These are phyloP conservation scores for Orussus abietinus DNA, from an alignment of 1,140 invertebrate species.

Conservation along the genomic window DNA sequence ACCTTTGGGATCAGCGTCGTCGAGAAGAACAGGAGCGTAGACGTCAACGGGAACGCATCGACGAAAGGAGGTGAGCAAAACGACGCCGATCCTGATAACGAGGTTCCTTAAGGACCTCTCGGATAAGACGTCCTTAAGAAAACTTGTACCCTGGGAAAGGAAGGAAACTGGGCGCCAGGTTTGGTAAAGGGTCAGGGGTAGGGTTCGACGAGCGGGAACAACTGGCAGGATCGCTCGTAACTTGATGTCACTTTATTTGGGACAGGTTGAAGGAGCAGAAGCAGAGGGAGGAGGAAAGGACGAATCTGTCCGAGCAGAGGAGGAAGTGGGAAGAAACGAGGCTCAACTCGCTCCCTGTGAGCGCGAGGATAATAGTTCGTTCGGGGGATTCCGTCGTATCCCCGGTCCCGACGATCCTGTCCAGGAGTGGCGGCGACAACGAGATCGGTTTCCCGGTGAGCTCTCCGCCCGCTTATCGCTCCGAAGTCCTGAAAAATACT, in stretches of 20 bases:
- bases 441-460: slow-evolving; percentile 35
- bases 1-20: too few species aligned
- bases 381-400: slow-evolving; percentile 7
- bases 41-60: too few species aligned
- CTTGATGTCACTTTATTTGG: slow-evolving; percentile 5
- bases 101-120: too few species aligned
- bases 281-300: slow-evolving; percentile 12
- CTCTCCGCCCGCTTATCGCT: too few species aligned
- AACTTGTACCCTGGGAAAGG: slow-evolving; percentile 10
- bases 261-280: slow-evolving; percentile 6
- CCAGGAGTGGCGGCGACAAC: slow-evolving; percentile 17
- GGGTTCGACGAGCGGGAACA: too few species aligned
- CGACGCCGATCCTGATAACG: too few species aligned
- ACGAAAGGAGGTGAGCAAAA: too few species aligned
- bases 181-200: too few species aligned
- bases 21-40: too few species aligned
- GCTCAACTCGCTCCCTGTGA: slow-evolving; percentile 31
- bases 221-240: too few species aligned
- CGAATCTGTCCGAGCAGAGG: slow-evolving; percentile 10
- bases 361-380: slow-evolving; percentile 32
- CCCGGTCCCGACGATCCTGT: slow-evolving; percentile 1
- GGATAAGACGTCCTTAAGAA: too few species aligned
- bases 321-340: slow-evolving; percentile 24
- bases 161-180: slow-evolving; percentile 1
- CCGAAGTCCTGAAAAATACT: too few species aligned